Conservation (phyloP, 2,113 vertebrate genomes). For the Pelecanus crispus region DNA sequence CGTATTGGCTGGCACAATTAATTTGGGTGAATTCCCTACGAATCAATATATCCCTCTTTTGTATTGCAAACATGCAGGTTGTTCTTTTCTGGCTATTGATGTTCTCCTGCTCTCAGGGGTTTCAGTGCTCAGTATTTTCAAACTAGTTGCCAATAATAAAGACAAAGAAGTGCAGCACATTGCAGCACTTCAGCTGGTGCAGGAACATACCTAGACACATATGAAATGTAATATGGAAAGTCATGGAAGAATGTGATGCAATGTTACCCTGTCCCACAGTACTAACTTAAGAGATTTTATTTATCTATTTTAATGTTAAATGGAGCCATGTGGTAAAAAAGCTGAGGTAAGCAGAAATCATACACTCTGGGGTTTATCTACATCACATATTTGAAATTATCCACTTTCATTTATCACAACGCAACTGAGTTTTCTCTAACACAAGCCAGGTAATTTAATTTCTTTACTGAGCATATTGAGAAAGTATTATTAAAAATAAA, state of each 20-base stretch:
- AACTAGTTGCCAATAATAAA: slow-evolving; percentile 21
- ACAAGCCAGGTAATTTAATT: background rate
- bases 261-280: background rate
- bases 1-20: slow-evolving; percentile 8
- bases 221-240: background rate
- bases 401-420: background rate
- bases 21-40: background rate
- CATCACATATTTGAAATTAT: background rate
- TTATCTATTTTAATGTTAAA: background rate
- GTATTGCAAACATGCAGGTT: slow-evolving; percentile 13
- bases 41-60: slow-evolving; percentile 13
- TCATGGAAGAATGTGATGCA: background rate
- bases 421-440: background rate
- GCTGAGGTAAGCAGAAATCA: background rate
- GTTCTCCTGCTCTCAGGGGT: background rate
- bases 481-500: background rate
- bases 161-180: background rate
- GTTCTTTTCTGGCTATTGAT: background rate
- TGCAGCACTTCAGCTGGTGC: background rate
- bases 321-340: background rate
- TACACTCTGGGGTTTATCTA: background rate
- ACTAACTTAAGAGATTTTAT: background rate
- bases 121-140: slow-evolving; percentile 19
- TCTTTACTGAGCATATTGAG: background rate
- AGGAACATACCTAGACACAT: background rate